Evolutionary conservation across 1,140 invertebrate genomes (phyloP), one percentile per base, ranked within the genome.

Genomic region (Gyrodactylus salaris): DNA sequence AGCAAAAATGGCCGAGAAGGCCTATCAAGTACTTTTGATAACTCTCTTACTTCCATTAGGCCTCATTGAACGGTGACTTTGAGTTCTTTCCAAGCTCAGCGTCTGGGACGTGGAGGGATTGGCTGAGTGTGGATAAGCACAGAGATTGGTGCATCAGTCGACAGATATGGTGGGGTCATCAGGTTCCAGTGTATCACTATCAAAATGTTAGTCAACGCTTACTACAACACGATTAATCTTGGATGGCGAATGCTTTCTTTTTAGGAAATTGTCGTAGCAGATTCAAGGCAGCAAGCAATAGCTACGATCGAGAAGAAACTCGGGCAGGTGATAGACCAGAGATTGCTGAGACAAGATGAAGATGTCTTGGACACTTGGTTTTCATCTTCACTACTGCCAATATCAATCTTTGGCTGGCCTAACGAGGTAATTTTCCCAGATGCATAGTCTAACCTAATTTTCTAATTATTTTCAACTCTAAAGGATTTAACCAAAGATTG

Each of bases 291-390:
- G n/a, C n/a, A n/a, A n/a, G n/a, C n/a, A n/a, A n/a, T n/a, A n/a
- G n/a, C n/a, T n/a, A n/a, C n/a, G n/a, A n/a, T n/a, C n/a, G n/a
- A n/a, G n/a, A n/a, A n/a, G n/a, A n/a, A n/a, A n/a, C n/a, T n/a
- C n/a, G n/a, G n/a, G n/a, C n/a, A n/a, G n/a, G n/a, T n/a, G n/a
- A n/a, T n/a, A n/a, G n/a, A n/a, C n/a, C n/a, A n/a, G n/a, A n/a
- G n/a, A n/a, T n/a, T n/a, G n/a, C n/a, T n/a, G n/a, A n/a, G n/a
- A n/a, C n/a, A n/a, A 1, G 80, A 81, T 78, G 76, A 78, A 73
- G 81, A 82, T 77, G 81, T 82, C 1, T 75, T 82, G 20, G 81
- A 82, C 74, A 82, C 81, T 0, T 82, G 81, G 81, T 82, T 81
- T 75, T 79, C 79, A 19, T 81, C 81, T 1, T 77, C 77, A n/a